Conservation (phyloP, 2,888 invertebrate genomes). For the Amorpha juglandis region DNA sequence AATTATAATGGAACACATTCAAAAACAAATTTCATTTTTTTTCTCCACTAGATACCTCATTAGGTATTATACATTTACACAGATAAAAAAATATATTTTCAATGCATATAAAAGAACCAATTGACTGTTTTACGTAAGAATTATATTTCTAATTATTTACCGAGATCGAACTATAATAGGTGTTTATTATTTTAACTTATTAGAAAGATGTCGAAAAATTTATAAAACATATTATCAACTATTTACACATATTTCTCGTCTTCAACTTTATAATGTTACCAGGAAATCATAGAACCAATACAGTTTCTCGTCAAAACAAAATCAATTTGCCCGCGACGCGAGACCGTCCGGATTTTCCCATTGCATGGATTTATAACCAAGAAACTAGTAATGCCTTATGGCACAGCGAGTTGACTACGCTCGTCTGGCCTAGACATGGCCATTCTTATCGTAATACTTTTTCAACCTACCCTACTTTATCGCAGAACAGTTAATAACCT, state of each 20-base stretch:
- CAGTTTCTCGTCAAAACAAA: background rate
- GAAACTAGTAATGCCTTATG: background rate
- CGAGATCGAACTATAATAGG: too few relatives aligned
- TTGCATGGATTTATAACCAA: too few relatives aligned
- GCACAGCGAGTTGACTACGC: background rate
- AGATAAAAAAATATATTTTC: too few relatives aligned
- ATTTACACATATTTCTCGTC: background rate
- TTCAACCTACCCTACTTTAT: conserved; percentile 21
- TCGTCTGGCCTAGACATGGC: conserved; percentile 5
- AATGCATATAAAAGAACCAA: too few relatives aligned
- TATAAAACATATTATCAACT: background rate
- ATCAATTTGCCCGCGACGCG: background rate
- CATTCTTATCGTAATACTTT: conserved; percentile 17
- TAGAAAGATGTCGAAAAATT: background rate
- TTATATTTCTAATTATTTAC: too few relatives aligned
- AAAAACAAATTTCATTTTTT: too few relatives aligned
- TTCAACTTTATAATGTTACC: background rate
- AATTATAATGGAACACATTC: background rate
- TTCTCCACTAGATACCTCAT: too few relatives aligned
- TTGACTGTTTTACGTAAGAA: too few relatives aligned
- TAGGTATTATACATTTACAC: too few relatives aligned
- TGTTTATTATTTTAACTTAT: too few relatives aligned
- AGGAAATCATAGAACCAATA: background rate
- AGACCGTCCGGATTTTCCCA: too few relatives aligned
- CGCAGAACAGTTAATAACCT: conserved; percentile 24